phyloP scores from a whole-genome alignment of 1,140 invertebrate genomes.

The Cyphomyrmex costatus region DNA sequence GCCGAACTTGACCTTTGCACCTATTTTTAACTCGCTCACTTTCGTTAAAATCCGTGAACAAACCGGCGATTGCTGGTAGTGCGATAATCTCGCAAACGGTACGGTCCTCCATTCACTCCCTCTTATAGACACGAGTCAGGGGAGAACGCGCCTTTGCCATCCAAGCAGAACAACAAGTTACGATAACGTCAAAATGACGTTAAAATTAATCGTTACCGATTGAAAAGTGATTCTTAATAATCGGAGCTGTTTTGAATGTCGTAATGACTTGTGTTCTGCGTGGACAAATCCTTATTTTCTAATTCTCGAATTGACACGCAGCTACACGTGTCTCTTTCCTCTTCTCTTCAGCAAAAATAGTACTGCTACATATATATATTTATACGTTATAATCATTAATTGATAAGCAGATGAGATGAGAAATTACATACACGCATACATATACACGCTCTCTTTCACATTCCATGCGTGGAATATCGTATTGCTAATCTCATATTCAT shows the following conservation, averaged over 20 bases:
- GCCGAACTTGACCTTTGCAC: slow-evolving; percentile 68
- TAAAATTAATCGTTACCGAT: too few relatives aligned
- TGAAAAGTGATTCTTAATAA: too few relatives aligned
- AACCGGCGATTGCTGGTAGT: background rate
- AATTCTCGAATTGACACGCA: background rate
- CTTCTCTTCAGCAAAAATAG: background rate
- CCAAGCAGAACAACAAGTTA: too few relatives aligned
- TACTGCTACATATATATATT: background rate
- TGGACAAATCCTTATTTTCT: background rate
- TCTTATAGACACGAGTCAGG: background rate
- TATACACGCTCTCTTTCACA: background rate
- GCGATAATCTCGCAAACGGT: background rate
- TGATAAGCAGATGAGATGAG: slow-evolving; percentile 2
- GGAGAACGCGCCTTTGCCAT: background rate
- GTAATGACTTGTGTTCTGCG: too few relatives aligned
- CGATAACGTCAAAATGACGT: too few relatives aligned
- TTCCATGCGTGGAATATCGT: background rate
- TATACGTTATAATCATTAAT: slow-evolving; percentile 29
- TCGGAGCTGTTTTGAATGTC: too few relatives aligned
- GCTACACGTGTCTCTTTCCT: background rate
- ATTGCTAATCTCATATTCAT: background rate
- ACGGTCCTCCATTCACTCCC: background rate
- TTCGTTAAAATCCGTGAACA: background rate
- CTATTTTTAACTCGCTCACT: slow-evolving; percentile 16
- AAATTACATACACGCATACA: slow-evolving; percentile 12